These are phyloP conservation scores for Cynoglossus semilaevis DNA, from an alignment of 2,113 vertebrate genomes.

Conservation along the genomic window DNA sequence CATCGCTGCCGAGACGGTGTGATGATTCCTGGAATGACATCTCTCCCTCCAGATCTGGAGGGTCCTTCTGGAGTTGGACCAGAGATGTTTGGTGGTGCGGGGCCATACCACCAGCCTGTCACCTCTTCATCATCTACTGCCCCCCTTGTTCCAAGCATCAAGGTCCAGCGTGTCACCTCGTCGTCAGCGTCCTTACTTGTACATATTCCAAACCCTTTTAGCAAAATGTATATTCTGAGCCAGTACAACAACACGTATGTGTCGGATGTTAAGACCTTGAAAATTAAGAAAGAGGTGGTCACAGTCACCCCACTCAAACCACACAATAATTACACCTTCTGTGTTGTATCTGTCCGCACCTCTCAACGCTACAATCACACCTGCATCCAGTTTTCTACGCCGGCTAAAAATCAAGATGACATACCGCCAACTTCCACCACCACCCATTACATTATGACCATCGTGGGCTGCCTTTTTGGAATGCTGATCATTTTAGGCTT, in stretches of 20 bases:
- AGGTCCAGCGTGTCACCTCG: constrained; percentile 89
- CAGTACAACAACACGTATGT: constrained; percentile 94
- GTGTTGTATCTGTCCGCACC: constrained; percentile 93
- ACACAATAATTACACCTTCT: constrained; percentile 95
- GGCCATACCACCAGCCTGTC: constrained; percentile 84
- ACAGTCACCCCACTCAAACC: constrained; percentile 89
- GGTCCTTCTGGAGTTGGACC: constrained; percentile 85
- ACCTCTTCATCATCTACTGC: constrained; percentile 86
- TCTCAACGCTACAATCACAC: constrained; percentile 96
- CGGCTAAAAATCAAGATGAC: constrained; percentile 80
- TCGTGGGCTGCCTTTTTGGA: constrained; percentile 94
- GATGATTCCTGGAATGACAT: constrained; percentile 86
- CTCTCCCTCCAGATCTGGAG: constrained; percentile 84
- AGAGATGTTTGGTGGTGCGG: constrained; percentile 85
- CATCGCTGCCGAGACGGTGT: constrained; percentile 89
- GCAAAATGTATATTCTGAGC: constrained; percentile 98
- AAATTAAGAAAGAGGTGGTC: constrained; percentile 92
- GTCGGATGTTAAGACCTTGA: constrained; percentile 93
- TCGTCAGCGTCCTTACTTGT: constrained; percentile 90
- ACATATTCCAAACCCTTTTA: constrained; percentile 91
- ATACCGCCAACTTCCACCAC: constrained; percentile 88
- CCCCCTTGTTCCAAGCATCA: constrained; percentile 85
- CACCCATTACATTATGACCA: constrained; percentile 98
- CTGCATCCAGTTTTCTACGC: constrained; percentile 89
- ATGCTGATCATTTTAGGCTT: constrained; percentile 95